These are phyloP conservation scores for Cetonia aurata DNA, from an alignment of 2,888 invertebrate species.

Conservation along the genomic window DNA sequence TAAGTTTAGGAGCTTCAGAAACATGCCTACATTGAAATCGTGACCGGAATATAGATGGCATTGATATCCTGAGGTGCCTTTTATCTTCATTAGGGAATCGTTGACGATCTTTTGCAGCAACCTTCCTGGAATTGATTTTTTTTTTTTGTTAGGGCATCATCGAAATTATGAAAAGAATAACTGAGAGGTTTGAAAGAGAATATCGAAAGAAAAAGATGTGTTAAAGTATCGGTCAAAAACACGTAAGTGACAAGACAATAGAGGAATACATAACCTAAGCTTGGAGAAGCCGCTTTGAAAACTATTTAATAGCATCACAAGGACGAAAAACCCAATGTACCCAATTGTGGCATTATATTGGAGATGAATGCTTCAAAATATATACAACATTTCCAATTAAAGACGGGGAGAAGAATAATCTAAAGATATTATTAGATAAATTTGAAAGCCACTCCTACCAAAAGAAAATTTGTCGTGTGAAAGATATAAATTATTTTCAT, in stretches of 20 bases:
- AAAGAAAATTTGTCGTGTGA: too few species aligned
- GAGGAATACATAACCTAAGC: too few species aligned
- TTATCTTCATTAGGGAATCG: constrained; percentile 33
- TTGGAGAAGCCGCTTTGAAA: not conserved
- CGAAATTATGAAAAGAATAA: constrained; percentile 3
- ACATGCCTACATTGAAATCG: constrained; percentile 41
- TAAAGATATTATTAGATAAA: too few species aligned
- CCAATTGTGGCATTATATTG: constrained; percentile 1
- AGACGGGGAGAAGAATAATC: not conserved
- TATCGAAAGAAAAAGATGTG: too few species aligned
- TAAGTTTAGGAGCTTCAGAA: constrained; percentile 30
- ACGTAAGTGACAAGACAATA: too few species aligned
- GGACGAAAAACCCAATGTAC: constrained; percentile 7
- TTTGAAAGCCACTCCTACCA: too few species aligned
- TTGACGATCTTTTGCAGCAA: constrained; percentile 40
- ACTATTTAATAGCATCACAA: not conserved
- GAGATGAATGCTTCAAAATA: constrained; percentile 1
- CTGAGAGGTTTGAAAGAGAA: not conserved
- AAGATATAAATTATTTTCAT: too few species aligned
- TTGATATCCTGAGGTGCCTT: constrained; percentile 23
- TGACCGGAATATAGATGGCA: constrained; percentile 43
- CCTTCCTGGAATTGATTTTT: constrained; percentile 6
- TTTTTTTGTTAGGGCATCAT: not conserved
- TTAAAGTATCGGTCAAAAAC: too few species aligned
- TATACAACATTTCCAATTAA: not conserved